Conservation (phyloP, 2,113 vertebrate genomes). For the Casuarius casuarius region DNA sequence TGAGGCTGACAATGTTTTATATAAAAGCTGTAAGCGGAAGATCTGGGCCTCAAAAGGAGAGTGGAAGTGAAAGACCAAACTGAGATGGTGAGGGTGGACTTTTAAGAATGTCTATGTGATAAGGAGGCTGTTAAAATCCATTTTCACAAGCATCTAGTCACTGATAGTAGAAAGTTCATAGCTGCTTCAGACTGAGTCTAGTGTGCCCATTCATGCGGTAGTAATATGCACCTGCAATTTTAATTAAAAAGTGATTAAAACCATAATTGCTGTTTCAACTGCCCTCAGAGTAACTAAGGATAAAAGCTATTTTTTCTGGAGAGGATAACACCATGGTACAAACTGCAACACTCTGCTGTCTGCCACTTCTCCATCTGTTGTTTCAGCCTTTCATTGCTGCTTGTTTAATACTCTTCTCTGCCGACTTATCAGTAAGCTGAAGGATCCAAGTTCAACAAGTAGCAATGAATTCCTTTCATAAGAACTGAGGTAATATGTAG, state of each 20-base stretch:
- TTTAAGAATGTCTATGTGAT: not conserved
- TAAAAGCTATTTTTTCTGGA: not conserved
- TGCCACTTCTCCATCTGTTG: not conserved
- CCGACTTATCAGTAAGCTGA: not conserved
- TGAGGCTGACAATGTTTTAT: not conserved
- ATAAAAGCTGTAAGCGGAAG: not conserved
- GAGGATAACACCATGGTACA: not conserved
- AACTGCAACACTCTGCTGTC: not conserved
- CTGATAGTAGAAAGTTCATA: not conserved
- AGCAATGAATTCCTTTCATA: not conserved
- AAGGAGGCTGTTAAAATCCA: not conserved
- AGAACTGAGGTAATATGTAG: not conserved
- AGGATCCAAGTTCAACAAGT: not conserved
- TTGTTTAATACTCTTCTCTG: not conserved
- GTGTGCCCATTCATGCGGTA: accelerated
- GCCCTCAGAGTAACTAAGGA: not conserved
- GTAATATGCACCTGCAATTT: not conserved
- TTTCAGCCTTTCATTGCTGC: not conserved
- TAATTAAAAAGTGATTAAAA: not conserved
- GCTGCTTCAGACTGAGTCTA: not conserved
- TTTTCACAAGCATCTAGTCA: not conserved
- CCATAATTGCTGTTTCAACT: not conserved
- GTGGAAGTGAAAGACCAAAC: too few species aligned
- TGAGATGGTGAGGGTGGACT: too few species aligned
- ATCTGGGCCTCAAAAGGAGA: not conserved